Base-by-base conservation (phyloP, 2,113 vertebrate species). In the Chaenocephalus aceratus region DNA sequence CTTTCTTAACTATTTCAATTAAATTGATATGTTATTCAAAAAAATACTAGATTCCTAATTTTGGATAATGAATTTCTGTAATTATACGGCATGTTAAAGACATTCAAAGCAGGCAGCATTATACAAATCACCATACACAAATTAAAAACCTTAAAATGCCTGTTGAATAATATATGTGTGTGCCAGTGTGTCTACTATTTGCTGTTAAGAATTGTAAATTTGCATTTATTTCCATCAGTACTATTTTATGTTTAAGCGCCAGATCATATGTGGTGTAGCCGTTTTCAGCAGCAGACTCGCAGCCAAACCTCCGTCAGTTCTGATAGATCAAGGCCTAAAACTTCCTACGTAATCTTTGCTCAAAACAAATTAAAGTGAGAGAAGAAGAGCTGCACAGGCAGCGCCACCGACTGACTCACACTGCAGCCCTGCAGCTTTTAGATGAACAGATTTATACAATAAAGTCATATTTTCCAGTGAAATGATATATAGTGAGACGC, bases 401-500 rank as follows among this genome's bases (percentile, higher is more conserved):
- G 56, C 52, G 73, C 44, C 3, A 34, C 51, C 6, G 57, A 63
- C 80, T 26, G 53, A 63, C 79, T 30, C 56, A 78, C 15, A 59
- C 77, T 48, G 76, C 70, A 60, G 72, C 59, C 21, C 23, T 41
- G 46, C 69, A 26, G 88, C 74, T 59, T 80, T 79, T 51, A 59
- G 64, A 79, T 51, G 69, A 62, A 59, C 23, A 57, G 49, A 77
- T 77, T 82, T 77, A 77, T 49, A 46, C 76, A 54, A 56, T 46
- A 21, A 54, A 79, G 83, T 88, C 61, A 88, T 70, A 84, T 84
- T 92, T 92, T 92, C 83, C 82, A 88, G 41, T 72, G 65, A 82
- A 85, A 87, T 77, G 2, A 82, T 85, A 86, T 71, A 68, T 62
- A 65, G 48, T 60, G 82, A 61, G 51, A 52, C 59, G 59, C 62